Base-by-base conservation (phyloP, 1,140 invertebrate species). In the Caenorhabditis briggsae region DNA sequence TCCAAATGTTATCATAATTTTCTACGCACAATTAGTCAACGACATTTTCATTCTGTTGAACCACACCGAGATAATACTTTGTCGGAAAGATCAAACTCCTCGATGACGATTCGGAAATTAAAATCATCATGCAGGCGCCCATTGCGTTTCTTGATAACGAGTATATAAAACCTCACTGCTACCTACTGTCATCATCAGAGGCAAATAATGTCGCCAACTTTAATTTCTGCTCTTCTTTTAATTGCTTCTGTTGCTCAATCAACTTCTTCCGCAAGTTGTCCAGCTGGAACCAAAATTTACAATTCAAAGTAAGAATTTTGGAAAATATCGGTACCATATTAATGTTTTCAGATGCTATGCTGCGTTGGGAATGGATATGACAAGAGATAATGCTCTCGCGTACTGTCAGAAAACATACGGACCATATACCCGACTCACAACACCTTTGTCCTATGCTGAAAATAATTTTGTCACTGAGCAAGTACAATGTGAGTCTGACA, bases 61-160 rank as follows among this genome's bases (percentile, higher is more conserved):
- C 12, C 20, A 50, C 43, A 3, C 33, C 70, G 20, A n/a, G 70
- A 78, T 78, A 78, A 78, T 18, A 6, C 46, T 43, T 12, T 3
- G 9, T 14, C 25, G 18, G 43, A 50, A 78, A 78, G 70, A 50
- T 20, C 70, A 78, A 78, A 78, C 70, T 78, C 43, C 70, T 41
- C n/a, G 23, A 78, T 78, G 70, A 78, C 70, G 70, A 78, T 23
- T 78, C n/a, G 70, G 70, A 50, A 78, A 78, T 50, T 50, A 18
- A 50, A 53, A 78, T 78, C 70, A 78, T 78, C 70, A 78, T 50
- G 70, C 64, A 70, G 41, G 33, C 43, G 41, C 41, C 16, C 11
- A 61, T 23, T 46, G 41, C 64, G 46, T 46, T 12, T 11, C 1
- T 25, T 78, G 70, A 78, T 78, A 78, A 78, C 46, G 23, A 12